Conservation (phyloP, 2,888 invertebrate genomes). For the Chaetogeoica ovagalla region DNA sequence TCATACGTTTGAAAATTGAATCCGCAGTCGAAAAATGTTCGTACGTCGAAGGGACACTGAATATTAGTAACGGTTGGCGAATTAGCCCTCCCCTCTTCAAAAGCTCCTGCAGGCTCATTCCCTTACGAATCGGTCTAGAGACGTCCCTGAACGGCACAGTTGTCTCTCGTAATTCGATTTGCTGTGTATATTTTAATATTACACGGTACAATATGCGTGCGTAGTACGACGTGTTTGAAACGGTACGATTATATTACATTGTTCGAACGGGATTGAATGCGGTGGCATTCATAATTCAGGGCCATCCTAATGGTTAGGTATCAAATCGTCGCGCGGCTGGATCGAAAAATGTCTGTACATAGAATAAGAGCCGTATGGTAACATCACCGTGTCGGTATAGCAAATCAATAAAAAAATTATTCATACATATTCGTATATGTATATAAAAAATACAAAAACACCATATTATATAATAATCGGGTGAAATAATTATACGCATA, state of each 20-base stretch:
- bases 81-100: background rate
- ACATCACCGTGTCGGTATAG: too few relatives aligned
- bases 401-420: too few relatives aligned
- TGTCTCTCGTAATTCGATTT: background rate
- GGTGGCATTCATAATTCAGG: conserved; percentile 8
- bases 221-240: background rate
- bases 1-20: too few relatives aligned
- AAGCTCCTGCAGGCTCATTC: too few relatives aligned
- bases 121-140: background rate
- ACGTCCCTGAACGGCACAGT: background rate
- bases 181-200: background rate
- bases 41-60: too few relatives aligned
- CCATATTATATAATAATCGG: too few relatives aligned
- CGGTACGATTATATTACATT: background rate
- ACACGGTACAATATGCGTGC: background rate
- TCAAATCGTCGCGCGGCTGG: background rate
- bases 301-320: background rate
- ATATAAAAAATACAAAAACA: too few relatives aligned
- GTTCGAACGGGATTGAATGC: conserved; percentile 1
- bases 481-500: too few relatives aligned
- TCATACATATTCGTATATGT: too few relatives aligned
- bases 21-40: too few relatives aligned
- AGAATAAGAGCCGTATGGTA: background rate
- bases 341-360: background rate
- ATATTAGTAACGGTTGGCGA: too few relatives aligned